Conservation (phyloP, 2,113 vertebrate species). For the Pelusios castaneus region DNA sequence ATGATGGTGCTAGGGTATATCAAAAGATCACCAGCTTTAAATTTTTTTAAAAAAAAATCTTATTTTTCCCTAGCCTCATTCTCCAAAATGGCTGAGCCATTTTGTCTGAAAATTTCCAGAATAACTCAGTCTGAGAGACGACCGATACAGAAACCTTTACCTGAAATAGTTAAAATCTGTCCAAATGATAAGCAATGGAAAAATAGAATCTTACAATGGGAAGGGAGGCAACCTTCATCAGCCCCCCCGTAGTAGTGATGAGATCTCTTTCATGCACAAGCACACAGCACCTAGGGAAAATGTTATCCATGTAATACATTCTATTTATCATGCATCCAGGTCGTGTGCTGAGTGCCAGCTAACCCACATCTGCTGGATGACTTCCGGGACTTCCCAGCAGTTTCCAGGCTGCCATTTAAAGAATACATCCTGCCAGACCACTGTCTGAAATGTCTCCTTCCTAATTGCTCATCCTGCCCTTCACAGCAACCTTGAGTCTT, state of each 20-base stretch:
- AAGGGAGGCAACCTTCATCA: not conserved
- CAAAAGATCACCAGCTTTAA: not conserved
- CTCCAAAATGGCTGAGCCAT: not conserved
- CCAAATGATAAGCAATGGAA: not conserved
- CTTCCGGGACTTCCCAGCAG: not conserved
- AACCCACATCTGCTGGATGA: not conserved
- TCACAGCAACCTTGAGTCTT: not conserved
- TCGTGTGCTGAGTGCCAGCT: not conserved
- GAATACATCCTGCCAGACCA: not conserved
- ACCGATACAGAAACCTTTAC: not conserved
- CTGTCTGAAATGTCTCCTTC: not conserved
- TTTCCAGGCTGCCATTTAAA: not conserved
- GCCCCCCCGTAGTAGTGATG: not conserved
- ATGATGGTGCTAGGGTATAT: not conserved
- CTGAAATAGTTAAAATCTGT: not conserved
- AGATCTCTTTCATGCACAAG: not conserved
- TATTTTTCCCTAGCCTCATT: not conserved
- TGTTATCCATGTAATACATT: not conserved
- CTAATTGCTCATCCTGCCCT: not conserved
- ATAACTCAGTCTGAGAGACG: not conserved
- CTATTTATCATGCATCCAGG: not conserved
- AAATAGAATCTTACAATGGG: not conserved
- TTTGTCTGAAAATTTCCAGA: not conserved
- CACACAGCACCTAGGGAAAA: not conserved
- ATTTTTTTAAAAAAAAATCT: not conserved